phyloP scores from a whole-genome alignment of 2,113 vertebrate genomes.

The Festucalex cinctus region DNA sequence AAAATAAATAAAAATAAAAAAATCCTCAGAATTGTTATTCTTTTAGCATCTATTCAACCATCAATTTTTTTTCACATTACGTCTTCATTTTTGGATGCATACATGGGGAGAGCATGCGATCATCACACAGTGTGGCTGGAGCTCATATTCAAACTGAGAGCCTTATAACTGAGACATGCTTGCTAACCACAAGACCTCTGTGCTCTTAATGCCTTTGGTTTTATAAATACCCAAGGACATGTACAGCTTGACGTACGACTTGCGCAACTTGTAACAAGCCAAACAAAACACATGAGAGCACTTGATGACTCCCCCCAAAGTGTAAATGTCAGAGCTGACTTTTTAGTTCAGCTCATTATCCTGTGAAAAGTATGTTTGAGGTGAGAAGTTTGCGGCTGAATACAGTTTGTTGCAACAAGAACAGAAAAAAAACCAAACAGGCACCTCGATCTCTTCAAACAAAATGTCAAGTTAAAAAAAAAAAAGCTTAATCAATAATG shows the following conservation, averaged over 20 bases:
- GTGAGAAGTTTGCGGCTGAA: background rate
- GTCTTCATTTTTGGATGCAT: background rate
- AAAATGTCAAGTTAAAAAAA: conserved; percentile 1
- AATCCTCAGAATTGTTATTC: too few species aligned
- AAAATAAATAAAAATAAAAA: too few species aligned
- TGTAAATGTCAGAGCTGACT: background rate
- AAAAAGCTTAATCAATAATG: conserved; percentile 8
- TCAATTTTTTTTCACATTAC: too few species aligned
- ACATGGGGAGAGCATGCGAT: too few species aligned
- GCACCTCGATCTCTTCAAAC: background rate
- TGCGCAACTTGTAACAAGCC: background rate
- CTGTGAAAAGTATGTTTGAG: conserved; percentile 8
- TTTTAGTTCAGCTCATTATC: conserved; percentile 11
- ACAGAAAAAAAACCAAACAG: background rate
- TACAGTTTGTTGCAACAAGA: conserved; percentile 1
- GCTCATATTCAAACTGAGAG: background rate
- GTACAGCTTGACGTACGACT: background rate
- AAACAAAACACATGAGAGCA: background rate
- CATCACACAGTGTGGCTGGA: background rate
- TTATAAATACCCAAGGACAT: background rate
- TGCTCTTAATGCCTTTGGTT: background rate
- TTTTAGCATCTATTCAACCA: too few species aligned
- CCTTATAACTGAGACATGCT: background rate
- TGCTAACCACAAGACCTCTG: background rate
- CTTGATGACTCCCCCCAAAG: background rate